Conservation (phyloP, 2,797 vertebrate species). For the Dermochelys coriacea region DNA sequence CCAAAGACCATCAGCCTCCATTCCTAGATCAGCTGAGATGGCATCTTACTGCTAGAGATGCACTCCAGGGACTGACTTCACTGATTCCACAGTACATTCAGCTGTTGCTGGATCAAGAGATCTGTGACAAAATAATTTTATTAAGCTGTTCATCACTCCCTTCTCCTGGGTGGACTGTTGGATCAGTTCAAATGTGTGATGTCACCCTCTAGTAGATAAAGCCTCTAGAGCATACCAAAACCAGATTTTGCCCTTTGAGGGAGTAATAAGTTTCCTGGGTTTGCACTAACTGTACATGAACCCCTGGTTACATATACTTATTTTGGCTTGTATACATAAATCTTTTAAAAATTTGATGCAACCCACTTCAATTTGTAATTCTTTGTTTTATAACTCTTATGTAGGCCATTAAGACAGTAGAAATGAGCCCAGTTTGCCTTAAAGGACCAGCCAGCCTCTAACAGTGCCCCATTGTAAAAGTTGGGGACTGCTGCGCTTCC, state of each 20-base stretch:
- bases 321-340: not conserved
- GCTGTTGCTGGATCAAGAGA: not conserved
- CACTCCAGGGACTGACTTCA: not conserved
- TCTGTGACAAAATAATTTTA: not conserved
- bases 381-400: not conserved
- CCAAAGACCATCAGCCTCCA: not conserved
- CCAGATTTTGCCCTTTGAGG: not conserved
- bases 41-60: not conserved
- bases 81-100: not conserved
- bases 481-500: not conserved
- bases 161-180: not conserved
- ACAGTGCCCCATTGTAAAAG: not conserved
- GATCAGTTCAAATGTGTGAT: not conserved
- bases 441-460: not conserved
- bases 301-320: not conserved
- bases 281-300: not conserved
- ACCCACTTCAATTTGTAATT: not conserved
- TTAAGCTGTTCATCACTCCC: not conserved
- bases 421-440: not conserved
- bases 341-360: not conserved
- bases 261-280: not conserved
- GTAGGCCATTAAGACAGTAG: not conserved
- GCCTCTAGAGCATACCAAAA: not conserved
- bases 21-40: not conserved
- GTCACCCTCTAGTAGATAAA: not conserved